A percentile compares a stretch with the other conserved stretches of the same genome.
These are phyloP conservation scores for Alauda arvensis DNA, from an alignment of 2,797 vertebrate species.

Conservation along the genomic window DNA sequence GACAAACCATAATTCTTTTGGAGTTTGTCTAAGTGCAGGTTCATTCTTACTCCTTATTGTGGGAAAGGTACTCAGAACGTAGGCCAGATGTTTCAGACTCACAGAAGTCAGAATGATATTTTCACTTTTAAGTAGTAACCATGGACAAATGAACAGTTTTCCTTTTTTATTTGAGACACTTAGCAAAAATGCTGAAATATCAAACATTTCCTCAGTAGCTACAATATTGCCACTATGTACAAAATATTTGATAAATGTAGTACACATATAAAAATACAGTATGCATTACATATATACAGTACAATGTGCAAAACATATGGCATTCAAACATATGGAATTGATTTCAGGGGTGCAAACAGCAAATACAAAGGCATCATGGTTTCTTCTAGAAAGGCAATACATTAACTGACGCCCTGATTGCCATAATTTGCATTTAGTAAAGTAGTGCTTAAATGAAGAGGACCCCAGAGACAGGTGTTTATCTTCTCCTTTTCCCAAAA, in stretches of 20 bases:
- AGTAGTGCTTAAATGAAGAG: conserved; percentile 60
- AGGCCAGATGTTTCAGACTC: background rate
- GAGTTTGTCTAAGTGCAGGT: background rate
- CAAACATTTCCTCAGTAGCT: conserved; percentile 78
- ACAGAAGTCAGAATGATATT: background rate
- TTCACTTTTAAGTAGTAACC: background rate
- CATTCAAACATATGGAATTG: conserved; percentile 83
- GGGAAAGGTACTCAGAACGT: background rate
- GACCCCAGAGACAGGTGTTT: conserved; percentile 53
- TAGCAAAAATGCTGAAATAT: conserved; percentile 84
- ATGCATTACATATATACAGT: conserved; percentile 97
- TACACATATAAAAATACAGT: conserved; percentile 94
- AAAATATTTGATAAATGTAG: conserved; percentile 89
- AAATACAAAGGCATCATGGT: conserved; percentile 83
- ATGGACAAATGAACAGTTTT: conserved; percentile 70
- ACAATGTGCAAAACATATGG: conserved; percentile 98
- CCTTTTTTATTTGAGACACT: conserved; percentile 89
- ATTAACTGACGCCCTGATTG: conserved; percentile 70
- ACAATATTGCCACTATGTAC: conserved; percentile 87
- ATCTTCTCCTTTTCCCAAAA: conserved; percentile 63
- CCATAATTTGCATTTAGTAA: conserved; percentile 61
- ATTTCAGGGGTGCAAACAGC: conserved; percentile 81
- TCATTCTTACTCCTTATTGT: background rate
- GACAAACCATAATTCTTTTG: background rate
- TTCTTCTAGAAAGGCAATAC: conserved; percentile 76